Percentiles rank a stretch among this genome's conserved stretches.
phyloP scores from a whole-genome alignment of 1,140 invertebrate species.

The Littorina saxatilis region DNA sequence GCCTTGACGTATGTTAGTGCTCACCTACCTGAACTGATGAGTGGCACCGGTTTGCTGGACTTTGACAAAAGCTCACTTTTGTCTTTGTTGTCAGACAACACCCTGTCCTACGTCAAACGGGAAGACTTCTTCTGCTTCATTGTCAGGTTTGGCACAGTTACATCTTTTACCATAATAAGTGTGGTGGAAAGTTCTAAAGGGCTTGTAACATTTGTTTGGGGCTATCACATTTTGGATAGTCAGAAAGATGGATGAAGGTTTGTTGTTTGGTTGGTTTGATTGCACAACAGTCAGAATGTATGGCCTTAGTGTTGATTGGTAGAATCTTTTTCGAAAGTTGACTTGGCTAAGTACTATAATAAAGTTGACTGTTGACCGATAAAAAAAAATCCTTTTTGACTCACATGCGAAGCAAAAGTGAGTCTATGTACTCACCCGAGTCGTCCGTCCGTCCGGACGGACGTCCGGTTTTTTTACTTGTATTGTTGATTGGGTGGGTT shows the following conservation, averaged over 20 bases:
- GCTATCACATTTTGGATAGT: not conserved
- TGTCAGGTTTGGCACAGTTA: constrained; percentile 27
- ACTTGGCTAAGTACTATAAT: too few relatives aligned
- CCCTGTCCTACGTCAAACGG: constrained; percentile 57
- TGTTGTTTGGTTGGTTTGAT: not conserved
- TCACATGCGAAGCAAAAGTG: too few relatives aligned
- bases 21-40: constrained; percentile 60
- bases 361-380: too few relatives aligned
- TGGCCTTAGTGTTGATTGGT: too few relatives aligned
- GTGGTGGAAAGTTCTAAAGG: not conserved
- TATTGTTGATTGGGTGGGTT: too few relatives aligned
- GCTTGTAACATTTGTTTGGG: not conserved
- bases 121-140: constrained; percentile 61
- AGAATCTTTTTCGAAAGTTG: too few relatives aligned
- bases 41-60: constrained; percentile 55
- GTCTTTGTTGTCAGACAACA: constrained; percentile 55
- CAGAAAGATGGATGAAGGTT: not conserved
- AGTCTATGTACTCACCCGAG: too few relatives aligned
- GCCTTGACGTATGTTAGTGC: constrained; percentile 57
- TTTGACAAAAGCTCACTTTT: constrained; percentile 59
- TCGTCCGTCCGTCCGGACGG: too few relatives aligned
- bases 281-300: too few relatives aligned
- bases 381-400: too few relatives aligned
- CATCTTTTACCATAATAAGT: not conserved
- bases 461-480: too few relatives aligned